These are phyloP conservation scores for Squalus acanthias DNA, from an alignment of 2,797 vertebrate genomes.

Conservation along the genomic window DNA sequence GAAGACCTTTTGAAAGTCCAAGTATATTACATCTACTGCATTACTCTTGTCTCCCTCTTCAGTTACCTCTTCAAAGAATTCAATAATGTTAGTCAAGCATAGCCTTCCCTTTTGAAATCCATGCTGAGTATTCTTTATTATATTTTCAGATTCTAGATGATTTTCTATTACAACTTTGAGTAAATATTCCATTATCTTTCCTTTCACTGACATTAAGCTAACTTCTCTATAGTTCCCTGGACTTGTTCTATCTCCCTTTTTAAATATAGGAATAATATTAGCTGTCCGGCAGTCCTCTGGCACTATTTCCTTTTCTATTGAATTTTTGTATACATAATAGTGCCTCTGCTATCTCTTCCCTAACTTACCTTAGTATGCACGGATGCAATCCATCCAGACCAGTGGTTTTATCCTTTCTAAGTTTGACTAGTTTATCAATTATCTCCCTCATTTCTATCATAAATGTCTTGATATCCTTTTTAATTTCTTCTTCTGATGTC, in stretches of 20 bases:
- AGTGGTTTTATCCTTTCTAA: background rate
- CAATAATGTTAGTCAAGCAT: background rate
- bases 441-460: background rate
- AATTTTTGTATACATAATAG: background rate
- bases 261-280: background rate
- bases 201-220: background rate
- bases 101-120: background rate
- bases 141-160: background rate
- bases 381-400: background rate
- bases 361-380: background rate
- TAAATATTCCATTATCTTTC: background rate
- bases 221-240: background rate
- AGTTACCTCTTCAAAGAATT: background rate
- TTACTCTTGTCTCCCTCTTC: background rate
- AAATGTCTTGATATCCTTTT: background rate
- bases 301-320: background rate
- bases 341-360: background rate
- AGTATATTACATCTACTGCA: background rate
- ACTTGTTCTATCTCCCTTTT: background rate
- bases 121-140: background rate
- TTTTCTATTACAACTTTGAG: background rate
- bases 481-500: background rate
- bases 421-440: background rate
- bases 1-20: background rate
- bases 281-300: background rate